These are phyloP conservation scores for Brachyrhaphis roseni DNA, from an alignment of 2,797 vertebrate species.

Conservation along the genomic window DNA sequence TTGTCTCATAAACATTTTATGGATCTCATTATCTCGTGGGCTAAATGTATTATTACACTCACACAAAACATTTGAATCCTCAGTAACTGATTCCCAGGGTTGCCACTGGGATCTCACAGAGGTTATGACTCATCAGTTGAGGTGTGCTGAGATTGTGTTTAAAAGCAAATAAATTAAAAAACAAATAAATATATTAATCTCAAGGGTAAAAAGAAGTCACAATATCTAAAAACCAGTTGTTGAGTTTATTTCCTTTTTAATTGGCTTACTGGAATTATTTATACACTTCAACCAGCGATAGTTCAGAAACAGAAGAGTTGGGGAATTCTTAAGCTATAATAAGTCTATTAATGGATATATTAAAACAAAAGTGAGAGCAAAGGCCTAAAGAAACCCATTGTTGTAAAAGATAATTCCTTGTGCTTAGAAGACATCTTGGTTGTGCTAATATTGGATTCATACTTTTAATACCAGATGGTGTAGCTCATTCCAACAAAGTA, in stretches of 20 bases:
- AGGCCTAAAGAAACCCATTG: constrained; percentile 1
- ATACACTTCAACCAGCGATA: neutral
- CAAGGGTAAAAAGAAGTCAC: neutral
- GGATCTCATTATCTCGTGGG: neutral
- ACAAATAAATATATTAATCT: neutral
- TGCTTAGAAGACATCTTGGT: neutral
- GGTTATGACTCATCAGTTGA: neutral
- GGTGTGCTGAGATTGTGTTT: neutral
- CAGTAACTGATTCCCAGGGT: neutral
- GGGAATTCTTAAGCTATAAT: neutral
- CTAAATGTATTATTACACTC: neutral
- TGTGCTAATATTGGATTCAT: constrained; percentile 11
- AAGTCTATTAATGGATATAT: neutral
- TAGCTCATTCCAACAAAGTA: constrained; percentile 7
- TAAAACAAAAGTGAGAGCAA: neutral
- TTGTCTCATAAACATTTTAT: neutral
- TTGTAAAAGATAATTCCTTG: neutral
- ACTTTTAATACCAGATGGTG: constrained; percentile 17
- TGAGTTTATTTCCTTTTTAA: neutral
- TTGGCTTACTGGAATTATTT: neutral
- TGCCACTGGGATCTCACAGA: neutral
- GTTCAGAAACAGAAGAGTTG: neutral
- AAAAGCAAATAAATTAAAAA: neutral
- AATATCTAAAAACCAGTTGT: neutral
- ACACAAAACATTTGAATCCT: neutral